Conservation (phyloP, 92 coral and sea anemone species). For the Umimayanthus kanabou region DNA sequence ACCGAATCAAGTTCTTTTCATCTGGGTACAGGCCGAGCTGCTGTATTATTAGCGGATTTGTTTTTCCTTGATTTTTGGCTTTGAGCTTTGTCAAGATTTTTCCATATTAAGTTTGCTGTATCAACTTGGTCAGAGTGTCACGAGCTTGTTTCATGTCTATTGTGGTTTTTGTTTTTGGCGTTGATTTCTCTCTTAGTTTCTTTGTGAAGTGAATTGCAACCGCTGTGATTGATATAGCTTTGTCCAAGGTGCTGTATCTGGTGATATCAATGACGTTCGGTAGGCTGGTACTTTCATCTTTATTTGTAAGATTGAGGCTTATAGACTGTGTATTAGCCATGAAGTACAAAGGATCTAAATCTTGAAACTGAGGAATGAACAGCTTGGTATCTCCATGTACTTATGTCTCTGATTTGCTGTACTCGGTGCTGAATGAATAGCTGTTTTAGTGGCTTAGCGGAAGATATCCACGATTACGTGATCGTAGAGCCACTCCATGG, state of each 20-base stretch:
- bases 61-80: constrained; percentile 2
- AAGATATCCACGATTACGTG: constrained; percentile 14
- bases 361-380: constrained; percentile 32
- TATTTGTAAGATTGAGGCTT: constrained; percentile 25
- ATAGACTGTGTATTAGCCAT: constrained; percentile 42
- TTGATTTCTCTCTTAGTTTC: constrained; percentile 22
- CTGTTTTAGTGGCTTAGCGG: constrained; percentile 43
- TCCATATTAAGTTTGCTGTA: constrained; percentile 37
- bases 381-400: constrained; percentile 36
- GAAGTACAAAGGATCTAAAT: constrained; percentile 46
- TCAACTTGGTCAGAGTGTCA: constrained; percentile 40
- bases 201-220: constrained; percentile 28
- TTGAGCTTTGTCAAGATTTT: constrained; percentile 18
- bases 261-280: constrained; percentile 49
- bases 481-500: constrained; percentile 40
- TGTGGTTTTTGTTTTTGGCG: constrained; percentile 31
- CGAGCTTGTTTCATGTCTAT: constrained; percentile 43
- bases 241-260: constrained; percentile 52
- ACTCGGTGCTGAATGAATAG: constrained; percentile 48
- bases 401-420: constrained; percentile 32
- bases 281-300: constrained; percentile 21
- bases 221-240: constrained; percentile 32
- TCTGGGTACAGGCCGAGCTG: constrained; percentile 41
- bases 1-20: constrained; percentile 24
- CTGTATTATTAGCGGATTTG: constrained; percentile 32